Percentiles rank a stretch among this genome's conserved stretches.
Evolutionary conservation across 1,140 invertebrate species (phyloP).

Genomic region (Drosophila sp.): DNA sequence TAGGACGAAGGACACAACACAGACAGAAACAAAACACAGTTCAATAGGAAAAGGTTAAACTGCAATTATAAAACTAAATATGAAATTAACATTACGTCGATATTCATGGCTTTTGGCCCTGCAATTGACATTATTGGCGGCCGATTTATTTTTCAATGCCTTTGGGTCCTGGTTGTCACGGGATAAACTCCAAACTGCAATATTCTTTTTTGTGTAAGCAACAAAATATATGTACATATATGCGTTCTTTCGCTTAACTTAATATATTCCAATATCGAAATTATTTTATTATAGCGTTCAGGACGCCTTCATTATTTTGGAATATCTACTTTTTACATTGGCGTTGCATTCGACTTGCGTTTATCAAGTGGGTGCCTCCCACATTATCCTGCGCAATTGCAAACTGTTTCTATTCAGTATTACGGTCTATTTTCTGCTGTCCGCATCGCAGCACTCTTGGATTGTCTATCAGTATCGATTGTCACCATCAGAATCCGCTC

Average conservation of each 20-base stretch:
- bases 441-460: conserved; percentile 86
- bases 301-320: conserved; percentile 88
- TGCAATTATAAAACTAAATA: conserved; percentile 27
- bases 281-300: conserved; percentile 86
- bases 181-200: conserved; percentile 68
- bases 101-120: conserved; percentile 72
- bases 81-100: conserved; percentile 77
- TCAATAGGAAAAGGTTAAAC: conserved; percentile 8
- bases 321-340: conserved; percentile 87
- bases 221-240: background rate
- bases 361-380: conserved; percentile 90
- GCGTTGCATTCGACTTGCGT: conserved; percentile 90
- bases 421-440: conserved; percentile 83
- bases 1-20: conserved; percentile 61
- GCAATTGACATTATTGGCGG: conserved; percentile 65
- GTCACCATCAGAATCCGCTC: conserved; percentile 23
- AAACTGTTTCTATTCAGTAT: conserved; percentile 87
- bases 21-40: conserved; percentile 29
- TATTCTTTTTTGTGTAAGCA: conserved; percentile 81
- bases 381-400: conserved; percentile 87
- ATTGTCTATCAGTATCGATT: conserved; percentile 64
- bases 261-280: background rate
- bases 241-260: background rate
- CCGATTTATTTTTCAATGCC: conserved; percentile 76
- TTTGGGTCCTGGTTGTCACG: conserved; percentile 65